Evolutionary conservation across 2,113 vertebrate species (phyloP), one percentile per base, ranked within the genome.

Genomic region (Porphyrio hochstetteri): DNA sequence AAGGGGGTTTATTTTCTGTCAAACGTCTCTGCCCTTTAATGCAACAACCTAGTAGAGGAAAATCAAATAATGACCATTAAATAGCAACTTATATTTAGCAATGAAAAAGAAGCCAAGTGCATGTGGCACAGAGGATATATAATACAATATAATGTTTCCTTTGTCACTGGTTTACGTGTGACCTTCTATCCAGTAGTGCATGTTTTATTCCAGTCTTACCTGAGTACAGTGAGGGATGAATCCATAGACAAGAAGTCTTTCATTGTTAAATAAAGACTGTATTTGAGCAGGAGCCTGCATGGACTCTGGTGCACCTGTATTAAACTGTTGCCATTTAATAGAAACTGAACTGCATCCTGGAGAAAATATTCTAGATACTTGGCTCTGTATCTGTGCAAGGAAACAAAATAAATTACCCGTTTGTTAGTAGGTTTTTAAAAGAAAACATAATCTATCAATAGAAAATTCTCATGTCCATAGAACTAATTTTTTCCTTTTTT

Each of bases 321-420:
- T 93, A 64, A 98, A 98, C 90, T 98, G 98, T 81, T 98, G 98
- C 99, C 99, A 99, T 95, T 99, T 99, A 38, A 99, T 94, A 5
- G 98, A 98, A 76, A 99, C 97, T 2, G 98, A 98, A 55, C 95
- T 98, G 97, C 98, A 99, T 92, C 98, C 96, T 1, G 98, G 97
- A 67, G 98, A 98, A 10, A 60, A 28, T 77, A 98, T 95, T 40
- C 98, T 98, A 72, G 90, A 88, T 89, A 98, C 84, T 60, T 98
- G 99, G 60, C 95, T 91, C 9, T 96, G 80, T 96, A 99, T 96
- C 99, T 99, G 76, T 78, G 76, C 70, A 59, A 28, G 85, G 69
- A 95, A 53, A 59, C 52, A 75, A 60, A 92, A 84, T 56, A 74
- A 33, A 71, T 40, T 7, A 80, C 10, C 44, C 80, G 29, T 63